Conservation (phyloP, 2,888 invertebrate species). For the Nesidiocoris tenuis region DNA sequence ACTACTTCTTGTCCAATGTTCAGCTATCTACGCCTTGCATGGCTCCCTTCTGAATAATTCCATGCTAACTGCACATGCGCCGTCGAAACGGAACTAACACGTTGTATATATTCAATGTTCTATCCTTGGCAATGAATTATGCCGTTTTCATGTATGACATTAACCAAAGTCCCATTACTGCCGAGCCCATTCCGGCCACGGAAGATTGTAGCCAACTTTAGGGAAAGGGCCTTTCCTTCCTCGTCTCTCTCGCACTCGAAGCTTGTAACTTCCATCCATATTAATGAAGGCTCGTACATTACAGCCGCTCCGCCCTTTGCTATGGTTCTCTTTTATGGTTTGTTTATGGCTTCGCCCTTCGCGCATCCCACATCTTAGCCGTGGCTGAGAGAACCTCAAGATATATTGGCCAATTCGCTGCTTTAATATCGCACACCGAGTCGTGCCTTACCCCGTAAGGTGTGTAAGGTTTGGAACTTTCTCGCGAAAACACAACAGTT, state of each 20-base stretch:
- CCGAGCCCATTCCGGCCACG: not conserved
- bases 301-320: conserved; percentile 9
- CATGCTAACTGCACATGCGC: no score
- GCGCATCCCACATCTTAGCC: not conserved
- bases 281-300: conserved; percentile 41
- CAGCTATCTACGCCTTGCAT: no score
- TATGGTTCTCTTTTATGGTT: conserved; percentile 37
- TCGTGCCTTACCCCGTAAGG: not conserved
- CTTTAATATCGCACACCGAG: conserved; percentile 35
- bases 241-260: conserved; percentile 6
- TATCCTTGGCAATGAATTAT: no score
- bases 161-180: not conserved
- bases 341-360: conserved; percentile 35
- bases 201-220: conserved; percentile 30
- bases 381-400: conserved; percentile 2
- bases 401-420: conserved; percentile 43
- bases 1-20: no score
- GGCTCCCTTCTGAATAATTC: no score
- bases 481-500: not conserved
- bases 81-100: no score
- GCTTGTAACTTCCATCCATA: conserved; percentile 34
- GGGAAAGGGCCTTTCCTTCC: conserved; percentile 5
- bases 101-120: no score
- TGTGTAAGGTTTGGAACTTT: not conserved
- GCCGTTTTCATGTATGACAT: not conserved